Evolutionary conservation across 2,797 vertebrate species (phyloP).

Genomic region (Pantherophis alleghaniensis): DNA sequence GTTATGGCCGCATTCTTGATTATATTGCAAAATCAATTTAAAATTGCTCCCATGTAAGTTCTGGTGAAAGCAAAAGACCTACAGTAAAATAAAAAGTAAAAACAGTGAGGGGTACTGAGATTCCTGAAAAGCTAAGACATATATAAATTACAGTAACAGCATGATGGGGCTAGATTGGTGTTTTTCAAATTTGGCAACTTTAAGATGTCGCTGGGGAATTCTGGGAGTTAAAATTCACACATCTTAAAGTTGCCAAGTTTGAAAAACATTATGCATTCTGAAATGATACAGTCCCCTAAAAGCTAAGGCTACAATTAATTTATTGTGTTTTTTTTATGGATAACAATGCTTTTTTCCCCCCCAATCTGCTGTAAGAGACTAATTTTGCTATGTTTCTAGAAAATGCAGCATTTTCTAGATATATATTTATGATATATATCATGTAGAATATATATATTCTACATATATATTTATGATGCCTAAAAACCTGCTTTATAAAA

Average conservation of each 20-base stretch:
- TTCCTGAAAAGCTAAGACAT: too few species aligned
- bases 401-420: not conserved
- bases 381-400: not conserved
- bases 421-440: not conserved
- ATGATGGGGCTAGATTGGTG: not conserved
- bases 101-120: too few species aligned
- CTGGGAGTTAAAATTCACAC: not conserved
- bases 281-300: not conserved
- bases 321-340: not conserved
- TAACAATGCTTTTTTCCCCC: not conserved
- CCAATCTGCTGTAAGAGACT: not conserved
- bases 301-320: not conserved
- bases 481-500: not conserved
- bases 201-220: not conserved
- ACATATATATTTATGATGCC: not conserved
- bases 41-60: too few species aligned
- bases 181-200: not conserved
- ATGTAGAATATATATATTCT: too few species aligned
- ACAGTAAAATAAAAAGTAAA: too few species aligned
- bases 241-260: not conserved
- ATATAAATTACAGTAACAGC: too few species aligned
- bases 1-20: too few species aligned
- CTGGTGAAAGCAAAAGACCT: too few species aligned
- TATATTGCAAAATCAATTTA: too few species aligned
- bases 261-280: not conserved